These are phyloP conservation scores for Hippolais icterina DNA, from an alignment of 2,113 vertebrate species.

Conservation along the genomic window DNA sequence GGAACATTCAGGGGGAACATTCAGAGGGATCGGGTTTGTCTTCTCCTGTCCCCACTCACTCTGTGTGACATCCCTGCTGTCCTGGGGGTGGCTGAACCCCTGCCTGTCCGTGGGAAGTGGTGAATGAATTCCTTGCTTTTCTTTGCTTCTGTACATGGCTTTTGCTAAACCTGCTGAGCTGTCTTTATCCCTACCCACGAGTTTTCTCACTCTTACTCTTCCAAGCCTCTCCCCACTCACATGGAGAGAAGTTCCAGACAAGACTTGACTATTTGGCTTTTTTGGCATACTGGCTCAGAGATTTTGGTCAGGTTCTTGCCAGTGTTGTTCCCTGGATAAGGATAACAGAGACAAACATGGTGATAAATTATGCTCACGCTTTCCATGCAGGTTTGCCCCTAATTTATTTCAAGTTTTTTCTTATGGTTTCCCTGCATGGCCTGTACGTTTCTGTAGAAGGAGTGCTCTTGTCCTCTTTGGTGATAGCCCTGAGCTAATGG, in stretches of 20 bases:
- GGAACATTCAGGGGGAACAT: background rate
- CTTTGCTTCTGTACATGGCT: background rate
- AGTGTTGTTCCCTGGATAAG: background rate
- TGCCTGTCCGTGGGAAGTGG: background rate
- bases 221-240: background rate
- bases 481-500: background rate
- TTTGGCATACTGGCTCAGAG: background rate
- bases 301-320: background rate
- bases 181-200: background rate
- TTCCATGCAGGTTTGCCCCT: background rate
- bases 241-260: background rate
- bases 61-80: background rate
- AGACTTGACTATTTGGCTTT: background rate
- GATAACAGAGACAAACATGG: background rate
- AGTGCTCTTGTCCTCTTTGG: background rate
- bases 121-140: background rate
- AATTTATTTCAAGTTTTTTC: background rate
- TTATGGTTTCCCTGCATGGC: background rate
- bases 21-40: background rate
- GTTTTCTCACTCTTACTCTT: background rate
- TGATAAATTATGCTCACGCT: background rate
- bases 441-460: background rate
- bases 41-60: no score
- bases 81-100: background rate
- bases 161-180: background rate